Percentiles rank a stretch among this genome's conserved stretches.
Evolutionary conservation across 2,888 invertebrate species (phyloP).

Genomic region (Antheraea yamamai): DNA sequence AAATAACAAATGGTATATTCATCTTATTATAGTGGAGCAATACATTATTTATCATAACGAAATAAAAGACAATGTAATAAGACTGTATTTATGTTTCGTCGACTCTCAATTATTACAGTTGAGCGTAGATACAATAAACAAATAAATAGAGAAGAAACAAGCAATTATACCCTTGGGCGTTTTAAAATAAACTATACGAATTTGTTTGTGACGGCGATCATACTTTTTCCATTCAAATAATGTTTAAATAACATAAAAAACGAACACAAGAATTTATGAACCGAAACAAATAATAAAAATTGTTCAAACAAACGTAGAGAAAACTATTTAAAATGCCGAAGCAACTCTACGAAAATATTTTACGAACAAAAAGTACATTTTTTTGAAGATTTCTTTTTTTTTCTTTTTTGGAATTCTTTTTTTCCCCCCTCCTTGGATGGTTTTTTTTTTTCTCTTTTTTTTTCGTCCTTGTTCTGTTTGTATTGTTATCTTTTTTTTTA

Average conservation of each 20-base stretch:
- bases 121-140: no score
- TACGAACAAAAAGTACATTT: conserved; percentile 1
- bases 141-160: not conserved
- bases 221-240: not conserved
- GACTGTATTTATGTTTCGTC: not conserved
- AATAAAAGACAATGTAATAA: not conserved
- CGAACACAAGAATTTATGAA: not conserved
- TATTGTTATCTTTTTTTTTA: no score
- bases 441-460: no score
- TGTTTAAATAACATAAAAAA: not conserved
- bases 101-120: not conserved
- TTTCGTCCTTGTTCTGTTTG: no score
- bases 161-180: not conserved
- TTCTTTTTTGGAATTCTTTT: no score
- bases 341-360: not conserved
- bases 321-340: conserved; percentile 4
- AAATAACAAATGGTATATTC: not conserved
- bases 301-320: not conserved
- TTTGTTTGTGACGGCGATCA: not conserved
- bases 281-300: not conserved
- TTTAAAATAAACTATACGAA: not conserved
- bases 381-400: no score
- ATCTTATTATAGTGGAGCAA: not conserved
- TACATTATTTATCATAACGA: not conserved
- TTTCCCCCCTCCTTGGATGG: no score